phyloP scores from a whole-genome alignment of 2,888 invertebrate species.

The Sepiola atlantica region DNA sequence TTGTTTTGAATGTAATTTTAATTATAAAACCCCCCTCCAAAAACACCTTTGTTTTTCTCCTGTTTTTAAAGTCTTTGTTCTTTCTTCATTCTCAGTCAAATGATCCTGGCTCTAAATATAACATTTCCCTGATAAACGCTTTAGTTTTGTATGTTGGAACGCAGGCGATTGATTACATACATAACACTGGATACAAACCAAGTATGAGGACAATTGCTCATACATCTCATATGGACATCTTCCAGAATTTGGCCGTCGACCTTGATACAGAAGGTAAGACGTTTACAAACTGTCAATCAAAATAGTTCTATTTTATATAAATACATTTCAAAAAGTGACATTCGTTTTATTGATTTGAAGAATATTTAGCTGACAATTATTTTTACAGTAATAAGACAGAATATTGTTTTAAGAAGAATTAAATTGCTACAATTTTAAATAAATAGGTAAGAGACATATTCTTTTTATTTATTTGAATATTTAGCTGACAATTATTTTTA shows the following conservation, averaged over 20 bases:
- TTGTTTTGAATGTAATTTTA: no score
- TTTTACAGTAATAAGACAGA: no score
- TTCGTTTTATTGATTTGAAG: no score
- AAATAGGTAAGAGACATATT: no score
- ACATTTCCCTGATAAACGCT: slow-evolving; percentile 96
- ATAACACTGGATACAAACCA: slow-evolving; percentile 91
- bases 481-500: not conserved
- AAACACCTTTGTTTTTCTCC: no score
- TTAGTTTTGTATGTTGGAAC: slow-evolving; percentile 97
- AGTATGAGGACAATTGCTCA: slow-evolving; percentile 96
- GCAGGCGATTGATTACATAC: slow-evolving; percentile 93
- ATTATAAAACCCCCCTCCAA: no score
- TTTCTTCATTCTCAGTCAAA: slow-evolving; percentile 61
- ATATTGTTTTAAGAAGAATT: no score
- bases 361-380: no score
- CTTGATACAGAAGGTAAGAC: slow-evolving; percentile 92
- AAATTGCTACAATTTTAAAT: no score
- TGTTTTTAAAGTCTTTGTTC: not conserved
- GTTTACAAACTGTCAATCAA: not conserved
- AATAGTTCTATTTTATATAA: no score
- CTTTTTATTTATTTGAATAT: no score
- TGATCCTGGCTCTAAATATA: slow-evolving; percentile 91
- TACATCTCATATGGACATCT: slow-evolving; percentile 99
- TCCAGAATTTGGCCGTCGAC: slow-evolving; percentile 98
- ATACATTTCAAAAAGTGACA: no score